A percentile compares a stretch with the other conserved stretches of the same genome.
phyloP scores from a whole-genome alignment of 2,797 vertebrate species.

The Channa striata region DNA sequence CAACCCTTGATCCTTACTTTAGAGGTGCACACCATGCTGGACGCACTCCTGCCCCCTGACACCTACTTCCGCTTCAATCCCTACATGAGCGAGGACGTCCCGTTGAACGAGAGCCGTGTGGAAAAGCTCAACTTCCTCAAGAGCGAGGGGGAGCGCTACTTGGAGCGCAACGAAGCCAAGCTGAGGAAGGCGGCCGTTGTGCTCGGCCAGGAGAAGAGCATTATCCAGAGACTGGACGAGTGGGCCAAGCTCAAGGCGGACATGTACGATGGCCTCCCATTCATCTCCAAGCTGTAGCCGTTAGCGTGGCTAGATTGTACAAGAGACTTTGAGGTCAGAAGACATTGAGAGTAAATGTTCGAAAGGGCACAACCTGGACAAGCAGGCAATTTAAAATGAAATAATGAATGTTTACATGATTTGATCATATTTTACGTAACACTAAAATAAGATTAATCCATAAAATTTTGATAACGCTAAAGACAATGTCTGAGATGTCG shows the following conservation, averaged over 20 bases:
- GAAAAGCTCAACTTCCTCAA: slow-evolving; percentile 93
- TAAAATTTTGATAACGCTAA: not conserved
- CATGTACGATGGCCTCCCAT: slow-evolving; percentile 93
- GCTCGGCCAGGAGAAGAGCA: slow-evolving; percentile 89
- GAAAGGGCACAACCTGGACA: not conserved
- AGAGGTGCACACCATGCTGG: slow-evolving; percentile 98
- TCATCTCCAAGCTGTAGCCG: slow-evolving; percentile 83
- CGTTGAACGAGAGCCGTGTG: slow-evolving; percentile 92
- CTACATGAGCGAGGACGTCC: slow-evolving; percentile 93
- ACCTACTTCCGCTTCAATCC: slow-evolving; percentile 98
- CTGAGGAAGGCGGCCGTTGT: slow-evolving; percentile 90
- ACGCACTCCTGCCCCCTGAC: slow-evolving; percentile 91
- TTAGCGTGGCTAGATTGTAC: not conserved
- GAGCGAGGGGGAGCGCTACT: slow-evolving; percentile 89
- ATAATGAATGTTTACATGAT: slow-evolving; percentile 12
- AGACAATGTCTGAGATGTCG: slow-evolving; percentile 2
- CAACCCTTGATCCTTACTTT: slow-evolving; percentile 18
- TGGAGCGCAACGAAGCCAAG: slow-evolving; percentile 94
- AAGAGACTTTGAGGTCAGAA: slow-evolving; percentile 27
- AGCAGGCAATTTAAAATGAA: not conserved
- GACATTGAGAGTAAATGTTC: not conserved
- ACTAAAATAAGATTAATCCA: slow-evolving; percentile 27
- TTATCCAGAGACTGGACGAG: slow-evolving; percentile 90
- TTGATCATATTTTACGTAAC: slow-evolving; percentile 18
- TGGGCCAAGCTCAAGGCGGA: slow-evolving; percentile 92